Evolutionary conservation across 2,797 vertebrate genomes (phyloP).

Genomic region (Varecia variegata): DNA sequence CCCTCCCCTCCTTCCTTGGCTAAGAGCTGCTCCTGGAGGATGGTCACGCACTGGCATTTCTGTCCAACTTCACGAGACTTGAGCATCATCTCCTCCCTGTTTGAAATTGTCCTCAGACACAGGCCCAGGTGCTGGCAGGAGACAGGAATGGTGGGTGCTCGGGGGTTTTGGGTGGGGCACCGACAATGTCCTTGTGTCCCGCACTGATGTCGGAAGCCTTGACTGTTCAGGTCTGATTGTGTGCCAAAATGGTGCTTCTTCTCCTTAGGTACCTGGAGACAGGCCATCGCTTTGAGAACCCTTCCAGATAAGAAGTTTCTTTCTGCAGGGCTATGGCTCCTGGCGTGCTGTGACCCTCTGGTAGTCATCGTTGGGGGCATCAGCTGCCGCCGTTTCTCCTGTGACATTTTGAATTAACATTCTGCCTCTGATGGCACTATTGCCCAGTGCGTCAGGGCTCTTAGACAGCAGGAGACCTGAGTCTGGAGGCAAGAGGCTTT

Average conservation of each 20-base stretch:
- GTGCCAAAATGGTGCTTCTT: accelerated
- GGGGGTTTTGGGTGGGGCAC: accelerated
- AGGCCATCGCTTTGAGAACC: too few relatives aligned
- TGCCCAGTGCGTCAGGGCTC: accelerated
- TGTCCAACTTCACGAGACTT: neutral
- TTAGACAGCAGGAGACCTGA: accelerated
- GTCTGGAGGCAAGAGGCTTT: accelerated
- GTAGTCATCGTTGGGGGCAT: neutral
- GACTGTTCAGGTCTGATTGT: accelerated
- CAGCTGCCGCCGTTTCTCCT: accelerated
- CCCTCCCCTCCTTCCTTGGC: accelerated
- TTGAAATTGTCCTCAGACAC: neutral
- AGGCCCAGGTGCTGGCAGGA: neutral
- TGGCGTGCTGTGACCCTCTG: neutral
- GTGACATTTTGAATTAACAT: neutral
- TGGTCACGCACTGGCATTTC: accelerated
- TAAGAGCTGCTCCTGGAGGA: neutral
- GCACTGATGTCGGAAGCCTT: neutral
- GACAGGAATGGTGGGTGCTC: accelerated
- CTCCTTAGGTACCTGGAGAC: neutral
- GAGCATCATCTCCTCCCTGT: neutral
- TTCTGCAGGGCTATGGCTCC: accelerated
- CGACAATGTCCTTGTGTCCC: accelerated
- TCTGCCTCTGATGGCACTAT: neutral
- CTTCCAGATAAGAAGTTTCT: neutral